A percentile compares a stretch with the other conserved stretches of the same genome.
phyloP scores from a whole-genome alignment of 2,888 invertebrate genomes.

The Sphaeridia pumilis region DNA sequence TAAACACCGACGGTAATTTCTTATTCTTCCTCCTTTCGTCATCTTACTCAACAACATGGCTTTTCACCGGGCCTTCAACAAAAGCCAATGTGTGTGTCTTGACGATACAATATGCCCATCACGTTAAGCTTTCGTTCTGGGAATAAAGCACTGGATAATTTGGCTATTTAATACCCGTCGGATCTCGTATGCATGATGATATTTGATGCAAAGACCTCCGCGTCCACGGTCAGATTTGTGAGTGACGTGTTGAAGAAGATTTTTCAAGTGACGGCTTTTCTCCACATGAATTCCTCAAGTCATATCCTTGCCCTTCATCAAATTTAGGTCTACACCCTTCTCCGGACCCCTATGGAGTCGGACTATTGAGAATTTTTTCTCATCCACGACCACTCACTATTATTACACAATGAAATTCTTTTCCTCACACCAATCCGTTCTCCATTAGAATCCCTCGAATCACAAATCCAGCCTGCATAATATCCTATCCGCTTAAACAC shows the following conservation, averaged over 20 bases:
- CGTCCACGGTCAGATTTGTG: slow-evolving; percentile 28
- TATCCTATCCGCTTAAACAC: neutral
- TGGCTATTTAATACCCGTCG: slow-evolving; percentile 8
- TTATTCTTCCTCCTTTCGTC: no score
- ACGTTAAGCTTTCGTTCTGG: no score
- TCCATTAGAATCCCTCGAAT: neutral
- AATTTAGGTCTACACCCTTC: slow-evolving; percentile 28
- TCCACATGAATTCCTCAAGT: slow-evolving; percentile 28
- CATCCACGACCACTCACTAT: slow-evolving; percentile 18
- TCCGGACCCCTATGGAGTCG: slow-evolving; percentile 30
- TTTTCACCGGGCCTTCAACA: no score
- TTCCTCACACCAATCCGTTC: neutral
- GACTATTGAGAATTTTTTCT: slow-evolving; percentile 29
- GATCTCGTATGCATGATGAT: no score
- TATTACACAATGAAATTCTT: slow-evolving; percentile 20
- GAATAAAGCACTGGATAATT: no score
- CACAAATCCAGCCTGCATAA: slow-evolving; percentile 1
- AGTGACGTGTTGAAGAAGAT: slow-evolving; percentile 33
- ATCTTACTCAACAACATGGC: no score
- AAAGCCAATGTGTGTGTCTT: no score
- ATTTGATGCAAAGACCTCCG: no score
- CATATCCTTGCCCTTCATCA: slow-evolving; percentile 26
- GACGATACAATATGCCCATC: no score
- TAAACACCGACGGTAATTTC: no score
- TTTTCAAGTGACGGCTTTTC: slow-evolving; percentile 34